These are phyloP conservation scores for Tursiops truncatus DNA, from an alignment of 2,113 vertebrate genomes.

Conservation along the genomic window DNA sequence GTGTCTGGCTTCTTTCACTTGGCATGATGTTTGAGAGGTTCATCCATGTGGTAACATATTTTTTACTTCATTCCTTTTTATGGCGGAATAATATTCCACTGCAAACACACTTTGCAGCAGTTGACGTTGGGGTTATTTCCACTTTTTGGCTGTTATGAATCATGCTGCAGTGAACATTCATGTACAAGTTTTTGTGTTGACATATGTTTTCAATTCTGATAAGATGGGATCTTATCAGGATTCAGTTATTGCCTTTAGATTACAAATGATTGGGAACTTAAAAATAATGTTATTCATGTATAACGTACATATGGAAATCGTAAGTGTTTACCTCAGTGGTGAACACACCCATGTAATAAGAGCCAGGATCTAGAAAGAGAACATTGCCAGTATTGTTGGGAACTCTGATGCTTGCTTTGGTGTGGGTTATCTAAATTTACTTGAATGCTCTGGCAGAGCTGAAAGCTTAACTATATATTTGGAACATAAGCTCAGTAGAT, in stretches of 20 bases:
- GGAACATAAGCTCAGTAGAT: not conserved
- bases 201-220: not conserved
- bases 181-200: not conserved
- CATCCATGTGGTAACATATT: not conserved
- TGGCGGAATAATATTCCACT: not conserved
- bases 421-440: not conserved
- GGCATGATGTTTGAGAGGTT: not conserved
- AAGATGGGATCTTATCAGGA: not conserved
- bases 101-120: not conserved
- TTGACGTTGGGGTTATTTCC: not conserved
- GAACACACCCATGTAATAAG: not conserved
- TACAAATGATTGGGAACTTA: not conserved
- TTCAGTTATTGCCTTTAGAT: conserved; percentile 31
- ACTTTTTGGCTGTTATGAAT: not conserved
- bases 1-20: not conserved
- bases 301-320: not conserved
- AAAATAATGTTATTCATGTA: not conserved
- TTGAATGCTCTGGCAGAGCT: not conserved
- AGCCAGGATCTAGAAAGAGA: not conserved
- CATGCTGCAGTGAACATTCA: not conserved
- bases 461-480: not conserved
- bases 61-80: not conserved
- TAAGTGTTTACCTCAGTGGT: not conserved
- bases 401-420: not conserved
- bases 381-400: not conserved